These are phyloP conservation scores for Tachina fera DNA, from an alignment of 2,888 invertebrate genomes.

Conservation along the genomic window DNA sequence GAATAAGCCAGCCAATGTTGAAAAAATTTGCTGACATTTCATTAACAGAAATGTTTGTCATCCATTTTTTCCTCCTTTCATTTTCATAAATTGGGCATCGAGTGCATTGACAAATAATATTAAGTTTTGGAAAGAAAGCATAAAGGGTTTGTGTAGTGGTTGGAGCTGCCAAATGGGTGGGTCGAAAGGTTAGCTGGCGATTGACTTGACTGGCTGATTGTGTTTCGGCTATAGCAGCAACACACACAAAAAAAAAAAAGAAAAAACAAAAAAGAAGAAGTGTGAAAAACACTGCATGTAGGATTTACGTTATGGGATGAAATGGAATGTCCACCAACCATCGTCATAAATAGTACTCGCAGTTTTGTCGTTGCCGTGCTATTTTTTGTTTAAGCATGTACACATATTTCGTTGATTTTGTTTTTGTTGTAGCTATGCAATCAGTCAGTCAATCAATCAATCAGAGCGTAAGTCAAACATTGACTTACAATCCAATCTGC, in stretches of 20 bases:
- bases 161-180: constrained; percentile 10
- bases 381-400: constrained; percentile 28
- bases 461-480: constrained; percentile 82
- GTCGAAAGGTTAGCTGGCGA: constrained; percentile 22
- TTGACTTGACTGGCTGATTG: constrained; percentile 14
- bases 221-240: constrained; percentile 4
- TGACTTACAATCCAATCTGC: constrained; percentile 79
- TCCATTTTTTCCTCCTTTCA: constrained; percentile 19
- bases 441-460: constrained; percentile 79
- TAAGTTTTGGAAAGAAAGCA: constrained; percentile 26
- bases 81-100: constrained; percentile 58
- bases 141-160: background rate
- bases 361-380: constrained; percentile 49
- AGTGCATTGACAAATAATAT: constrained; percentile 55
- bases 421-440: constrained; percentile 79
- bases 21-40: constrained; percentile 74
- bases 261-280: background rate
- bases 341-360: constrained; percentile 34
- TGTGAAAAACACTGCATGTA: constrained; percentile 60
- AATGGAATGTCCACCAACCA: constrained; percentile 55
- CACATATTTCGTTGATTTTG: constrained; percentile 60
- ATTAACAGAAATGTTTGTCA: constrained; percentile 66
- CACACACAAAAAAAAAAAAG: background rate
- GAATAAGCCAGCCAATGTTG: background rate
- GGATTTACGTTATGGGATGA: constrained; percentile 67